A percentile compares a stretch with the other conserved stretches of the same genome.
Evolutionary conservation across 2,888 invertebrate genomes (phyloP).

Genomic region (Cheilosia vulpina): DNA sequence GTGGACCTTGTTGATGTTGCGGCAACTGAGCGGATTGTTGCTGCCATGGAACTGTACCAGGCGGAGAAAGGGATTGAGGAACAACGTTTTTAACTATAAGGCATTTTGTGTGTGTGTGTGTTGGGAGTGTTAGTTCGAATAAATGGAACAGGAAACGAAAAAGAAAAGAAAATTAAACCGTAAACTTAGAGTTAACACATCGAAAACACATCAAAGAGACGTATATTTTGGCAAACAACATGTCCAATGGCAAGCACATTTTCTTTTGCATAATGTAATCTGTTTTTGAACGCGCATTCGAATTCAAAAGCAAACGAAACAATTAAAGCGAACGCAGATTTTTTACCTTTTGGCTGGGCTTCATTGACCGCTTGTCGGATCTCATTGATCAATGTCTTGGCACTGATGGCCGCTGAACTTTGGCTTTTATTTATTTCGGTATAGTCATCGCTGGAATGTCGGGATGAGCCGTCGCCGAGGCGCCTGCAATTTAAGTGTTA

Average conservation of each 20-base stretch:
- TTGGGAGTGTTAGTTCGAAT: conserved; percentile 33
- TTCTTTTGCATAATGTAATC: conserved; percentile 23
- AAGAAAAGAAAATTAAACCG: conserved; percentile 72
- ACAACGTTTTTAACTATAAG: conserved; percentile 87
- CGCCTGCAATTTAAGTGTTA: conserved; percentile 78
- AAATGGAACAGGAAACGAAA: conserved; percentile 71
- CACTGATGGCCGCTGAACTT: conserved; percentile 88
- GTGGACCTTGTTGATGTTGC: conserved; percentile 85
- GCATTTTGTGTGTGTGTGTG: conserved; percentile 63
- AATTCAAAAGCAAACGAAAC: conserved; percentile 64
- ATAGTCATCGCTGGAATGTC: conserved; percentile 87
- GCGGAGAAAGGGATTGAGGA: conserved; percentile 86
- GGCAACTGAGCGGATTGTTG: conserved; percentile 82
- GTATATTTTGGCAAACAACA: conserved; percentile 35
- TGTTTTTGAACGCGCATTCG: conserved; percentile 60
- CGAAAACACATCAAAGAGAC: conserved; percentile 71
- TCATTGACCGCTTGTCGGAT: conserved; percentile 94
- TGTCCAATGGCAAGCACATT: conserved; percentile 33
- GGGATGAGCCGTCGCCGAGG: conserved; percentile 84
- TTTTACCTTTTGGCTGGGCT: conserved; percentile 92
- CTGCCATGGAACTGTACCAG: conserved; percentile 87
- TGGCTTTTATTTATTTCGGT: conserved; percentile 86
- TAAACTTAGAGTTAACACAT: conserved; percentile 74
- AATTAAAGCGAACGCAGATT: conserved; percentile 74
- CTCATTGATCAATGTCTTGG: conserved; percentile 93